phyloP scores from a whole-genome alignment of 2,797 vertebrate species.

The Cuniculus paca region DNA sequence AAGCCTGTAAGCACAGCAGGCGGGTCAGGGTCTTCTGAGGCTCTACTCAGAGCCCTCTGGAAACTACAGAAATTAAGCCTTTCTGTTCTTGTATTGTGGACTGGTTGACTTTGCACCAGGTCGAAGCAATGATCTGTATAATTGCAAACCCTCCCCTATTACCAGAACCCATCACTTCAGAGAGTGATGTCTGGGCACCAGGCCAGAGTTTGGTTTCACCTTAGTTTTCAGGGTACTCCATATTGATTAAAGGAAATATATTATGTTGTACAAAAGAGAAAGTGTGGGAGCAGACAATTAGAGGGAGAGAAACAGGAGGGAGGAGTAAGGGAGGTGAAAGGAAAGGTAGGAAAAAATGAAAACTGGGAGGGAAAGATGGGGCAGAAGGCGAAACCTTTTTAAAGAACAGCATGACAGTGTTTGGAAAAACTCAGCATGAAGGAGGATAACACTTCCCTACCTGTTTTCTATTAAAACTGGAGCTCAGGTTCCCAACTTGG shows the following conservation, averaged over 20 bases:
- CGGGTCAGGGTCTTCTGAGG: conserved; percentile 6
- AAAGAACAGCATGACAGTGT: neutral
- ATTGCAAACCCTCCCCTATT: conserved; percentile 73
- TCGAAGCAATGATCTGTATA: conserved; percentile 80
- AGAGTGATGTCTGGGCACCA: conserved; percentile 62
- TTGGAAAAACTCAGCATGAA: neutral
- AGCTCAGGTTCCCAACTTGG: neutral
- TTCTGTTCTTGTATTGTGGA: conserved; percentile 70
- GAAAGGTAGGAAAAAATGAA: neutral
- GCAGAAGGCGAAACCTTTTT: neutral
- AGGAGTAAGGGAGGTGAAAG: neutral
- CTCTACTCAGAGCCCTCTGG: neutral
- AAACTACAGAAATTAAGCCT: conserved; percentile 71
- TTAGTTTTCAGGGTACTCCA: conserved; percentile 69
- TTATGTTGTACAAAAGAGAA: neutral
- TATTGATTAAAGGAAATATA: conserved; percentile 53
- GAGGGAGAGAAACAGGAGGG: neutral
- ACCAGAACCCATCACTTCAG: conserved; percentile 71
- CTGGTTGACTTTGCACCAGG: conserved; percentile 83
- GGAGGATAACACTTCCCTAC: neutral
- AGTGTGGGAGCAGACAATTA: neutral
- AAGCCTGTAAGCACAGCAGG: neutral
- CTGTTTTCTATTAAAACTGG: neutral
- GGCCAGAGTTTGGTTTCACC: conserved; percentile 77
- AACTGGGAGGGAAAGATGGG: neutral